phyloP scores from a whole-genome alignment of 2,888 invertebrate species.

The Cosmia trapezina region DNA sequence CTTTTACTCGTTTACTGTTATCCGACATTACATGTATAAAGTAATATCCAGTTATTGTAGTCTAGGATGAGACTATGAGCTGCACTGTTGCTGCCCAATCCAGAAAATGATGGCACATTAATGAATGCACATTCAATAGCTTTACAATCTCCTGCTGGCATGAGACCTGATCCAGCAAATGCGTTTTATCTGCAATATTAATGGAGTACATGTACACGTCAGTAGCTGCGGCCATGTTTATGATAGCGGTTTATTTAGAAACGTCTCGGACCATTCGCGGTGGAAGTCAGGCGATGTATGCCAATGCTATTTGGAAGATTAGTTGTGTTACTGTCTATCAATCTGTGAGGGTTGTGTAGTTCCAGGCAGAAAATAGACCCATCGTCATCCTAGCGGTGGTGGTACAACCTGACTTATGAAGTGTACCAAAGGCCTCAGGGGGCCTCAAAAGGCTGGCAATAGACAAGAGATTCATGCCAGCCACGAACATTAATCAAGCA shows the following conservation, averaged over 20 bases:
- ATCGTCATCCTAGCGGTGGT: background rate
- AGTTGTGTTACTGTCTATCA: constrained; percentile 16
- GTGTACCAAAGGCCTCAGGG: background rate
- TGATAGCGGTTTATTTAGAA: constrained; percentile 41
- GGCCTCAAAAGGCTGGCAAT: background rate
- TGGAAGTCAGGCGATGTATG: constrained; percentile 17
- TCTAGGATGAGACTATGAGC: background rate
- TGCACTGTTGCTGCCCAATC: background rate
- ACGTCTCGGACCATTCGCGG: constrained; percentile 48
- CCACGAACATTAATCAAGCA: background rate
- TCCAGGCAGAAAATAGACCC: background rate
- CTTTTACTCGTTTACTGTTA: too few relatives aligned
- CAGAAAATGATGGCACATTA: background rate
- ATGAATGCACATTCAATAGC: constrained; percentile 2
- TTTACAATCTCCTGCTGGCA: constrained; percentile 23
- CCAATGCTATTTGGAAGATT: constrained; percentile 30
- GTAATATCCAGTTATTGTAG: background rate
- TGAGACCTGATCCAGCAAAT: constrained; percentile 16
- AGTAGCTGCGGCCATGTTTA: constrained; percentile 43
- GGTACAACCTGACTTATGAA: background rate
- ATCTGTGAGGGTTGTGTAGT: background rate
- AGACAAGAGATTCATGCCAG: background rate
- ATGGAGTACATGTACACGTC: constrained; percentile 35
- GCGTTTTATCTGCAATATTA: constrained; percentile 43
- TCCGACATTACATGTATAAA: background rate